phyloP scores from a whole-genome alignment of 2,797 vertebrate species.

The Dallia pectoralis region DNA sequence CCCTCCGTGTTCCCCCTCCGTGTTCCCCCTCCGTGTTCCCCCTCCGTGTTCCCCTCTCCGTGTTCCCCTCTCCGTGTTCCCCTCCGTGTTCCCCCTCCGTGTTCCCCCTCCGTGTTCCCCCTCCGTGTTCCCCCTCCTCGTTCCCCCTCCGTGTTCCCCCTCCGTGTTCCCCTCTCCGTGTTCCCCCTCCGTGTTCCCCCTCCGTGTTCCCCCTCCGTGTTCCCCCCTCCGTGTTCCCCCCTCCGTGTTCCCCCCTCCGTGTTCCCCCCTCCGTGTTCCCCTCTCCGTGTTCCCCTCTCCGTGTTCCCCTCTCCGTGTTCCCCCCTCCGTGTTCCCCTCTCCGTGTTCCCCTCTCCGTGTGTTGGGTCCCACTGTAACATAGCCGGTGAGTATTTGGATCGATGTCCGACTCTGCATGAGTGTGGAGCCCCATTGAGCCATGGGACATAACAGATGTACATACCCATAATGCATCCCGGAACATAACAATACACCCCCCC shows the following conservation, averaged over 20 bases:
- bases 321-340: constrained; percentile 8
- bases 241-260: no score
- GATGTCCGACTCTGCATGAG: constrained; percentile 47
- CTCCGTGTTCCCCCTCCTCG: no score
- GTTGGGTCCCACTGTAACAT: constrained; percentile 37
- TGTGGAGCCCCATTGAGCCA: constrained; percentile 50
- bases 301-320: not conserved
- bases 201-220: no score
- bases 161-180: constrained; percentile 23
- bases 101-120: no score
- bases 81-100: no score
- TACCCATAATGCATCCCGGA: not conserved
- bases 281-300: no score
- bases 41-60: no score
- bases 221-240: no score
- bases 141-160: not conserved
- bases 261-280: no score
- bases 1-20: not conserved
- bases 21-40: constrained; percentile 26
- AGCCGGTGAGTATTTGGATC: constrained; percentile 83
- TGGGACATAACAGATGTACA: constrained; percentile 3
- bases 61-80: no score
- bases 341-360: constrained; percentile 43
- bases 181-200: no score
- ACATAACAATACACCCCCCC: not conserved